Evolutionary conservation across 2,113 vertebrate genomes (phyloP), one percentile per base, ranked within the genome.

Genomic region (Seriola dumerili): DNA sequence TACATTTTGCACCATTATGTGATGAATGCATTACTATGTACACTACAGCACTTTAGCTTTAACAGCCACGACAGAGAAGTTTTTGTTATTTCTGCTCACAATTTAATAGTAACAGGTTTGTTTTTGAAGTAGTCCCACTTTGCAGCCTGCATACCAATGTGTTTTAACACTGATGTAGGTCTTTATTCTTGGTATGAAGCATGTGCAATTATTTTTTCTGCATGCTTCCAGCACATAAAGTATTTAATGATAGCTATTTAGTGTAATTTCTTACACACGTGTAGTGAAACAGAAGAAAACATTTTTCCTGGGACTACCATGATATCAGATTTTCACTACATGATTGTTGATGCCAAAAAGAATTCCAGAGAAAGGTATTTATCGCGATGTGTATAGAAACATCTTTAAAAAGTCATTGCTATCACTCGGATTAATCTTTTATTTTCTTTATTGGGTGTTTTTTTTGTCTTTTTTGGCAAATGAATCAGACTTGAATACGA

Each of bases 1-100:
- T 71, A 54, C 14, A 63, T 80, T 82, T 38, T 61, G 32, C 72
- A 73, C 68, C 48, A 13, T 25, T 16, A 23, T 67, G 55, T 48
- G 59, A 76, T 34, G 40, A 64, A 63, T 78, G 19, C 38, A 48
- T 29, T 6, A 32, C 14, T 50, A 5, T 42, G 8, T n/a, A 14
- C 48, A 14, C 25, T n/a, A 25, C 34, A 44, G 64, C 19, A 4
- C 21, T 29, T 29, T n/a, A 34, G n/a, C 52, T 62, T 62, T 1
- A 52, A 64, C 21, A 5, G 52, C 13, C 50, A 9, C 0, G 13
- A 5, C 19, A 17, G 54, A 57, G 25, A 5, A 0, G 44, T 4
- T 23, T 52, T 48, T 21, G 1, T 59, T 34, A 14, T 7, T 55
- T 80, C 48, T 50, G 5, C 21, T 44, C 73, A 5, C 14, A 70